These are phyloP conservation scores for Adelphocoris suturalis DNA, from an alignment of 2,888 invertebrate species.

Conservation along the genomic window DNA sequence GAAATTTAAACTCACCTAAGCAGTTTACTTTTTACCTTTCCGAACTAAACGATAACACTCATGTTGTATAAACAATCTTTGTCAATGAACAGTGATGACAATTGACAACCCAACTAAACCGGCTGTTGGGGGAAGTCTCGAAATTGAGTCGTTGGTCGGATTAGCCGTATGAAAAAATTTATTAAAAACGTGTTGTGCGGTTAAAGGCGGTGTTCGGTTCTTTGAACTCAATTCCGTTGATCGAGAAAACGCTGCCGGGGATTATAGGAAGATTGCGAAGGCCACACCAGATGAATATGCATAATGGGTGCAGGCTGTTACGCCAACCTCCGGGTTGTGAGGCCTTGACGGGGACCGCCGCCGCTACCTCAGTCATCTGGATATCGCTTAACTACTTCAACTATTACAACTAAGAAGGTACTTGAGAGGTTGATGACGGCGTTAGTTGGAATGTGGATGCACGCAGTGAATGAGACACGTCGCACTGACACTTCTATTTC, in stretches of 20 bases:
- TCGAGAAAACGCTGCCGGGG: constrained; percentile 47
- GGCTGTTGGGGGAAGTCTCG: background rate
- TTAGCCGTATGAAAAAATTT: background rate
- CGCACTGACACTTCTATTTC: too few species aligned
- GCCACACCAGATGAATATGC: constrained; percentile 62
- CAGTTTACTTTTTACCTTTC: too few species aligned
- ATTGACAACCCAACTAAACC: too few species aligned
- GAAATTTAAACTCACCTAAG: too few species aligned
- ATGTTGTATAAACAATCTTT: too few species aligned
- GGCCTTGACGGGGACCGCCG: constrained; percentile 56
- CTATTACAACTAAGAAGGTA: background rate
- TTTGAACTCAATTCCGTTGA: constrained; percentile 45
- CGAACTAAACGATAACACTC: too few species aligned
- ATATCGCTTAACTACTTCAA: background rate
- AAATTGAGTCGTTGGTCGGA: background rate
- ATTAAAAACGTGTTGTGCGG: background rate
- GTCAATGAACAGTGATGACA: too few species aligned
- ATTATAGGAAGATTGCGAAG: constrained; percentile 67
- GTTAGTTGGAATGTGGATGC: too few species aligned
- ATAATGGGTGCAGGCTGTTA: constrained; percentile 67
- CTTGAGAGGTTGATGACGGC: too few species aligned
- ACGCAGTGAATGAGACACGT: too few species aligned
- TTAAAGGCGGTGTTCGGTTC: background rate
- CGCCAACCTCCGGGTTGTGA: constrained; percentile 63
- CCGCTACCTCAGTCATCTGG: constrained; percentile 39